A percentile compares a stretch with the other conserved stretches of the same genome.
Conservation (phyloP, 1,140 invertebrate genomes). For the Oscheius sp. region DNA sequence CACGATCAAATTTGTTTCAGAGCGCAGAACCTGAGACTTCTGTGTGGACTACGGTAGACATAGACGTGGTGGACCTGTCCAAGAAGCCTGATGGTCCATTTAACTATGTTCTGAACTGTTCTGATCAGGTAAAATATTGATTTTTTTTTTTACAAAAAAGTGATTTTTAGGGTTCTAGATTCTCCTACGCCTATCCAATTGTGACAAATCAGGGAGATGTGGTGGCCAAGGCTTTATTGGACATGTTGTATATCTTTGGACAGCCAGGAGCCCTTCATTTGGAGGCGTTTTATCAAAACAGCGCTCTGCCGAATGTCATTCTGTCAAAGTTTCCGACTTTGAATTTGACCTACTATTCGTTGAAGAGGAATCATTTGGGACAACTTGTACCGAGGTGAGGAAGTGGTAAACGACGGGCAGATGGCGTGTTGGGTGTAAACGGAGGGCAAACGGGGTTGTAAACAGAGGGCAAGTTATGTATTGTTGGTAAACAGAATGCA, state of each 20-base stretch:
- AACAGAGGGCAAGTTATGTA: too few species aligned
- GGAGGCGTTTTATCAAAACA: neutral
- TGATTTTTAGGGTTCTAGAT: neutral
- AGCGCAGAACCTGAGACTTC: neutral
- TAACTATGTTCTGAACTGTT: neutral
- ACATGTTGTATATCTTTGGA: neutral
- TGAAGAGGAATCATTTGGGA: neutral
- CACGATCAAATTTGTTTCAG: neutral
- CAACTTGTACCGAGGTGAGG: neutral
- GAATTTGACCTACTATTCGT: neutral
- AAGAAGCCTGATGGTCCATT: neutral
- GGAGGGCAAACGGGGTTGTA: too few species aligned
- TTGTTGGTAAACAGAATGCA: too few species aligned
- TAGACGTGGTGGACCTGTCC: neutral
- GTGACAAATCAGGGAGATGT: neutral
- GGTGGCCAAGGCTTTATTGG: neutral
- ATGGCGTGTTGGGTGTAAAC: too few species aligned
- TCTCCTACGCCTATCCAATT: neutral
- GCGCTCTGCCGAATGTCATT: neutral
- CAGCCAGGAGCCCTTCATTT: neutral
- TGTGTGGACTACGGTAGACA: neutral
- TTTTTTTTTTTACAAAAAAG: too few species aligned
- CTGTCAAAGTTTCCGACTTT: neutral
- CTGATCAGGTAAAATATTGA: constrained; percentile 6
- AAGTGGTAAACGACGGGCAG: neutral